Evolutionary conservation across 2,888 invertebrate genomes (phyloP).

Genomic region (Prionchulus punctatus): DNA sequence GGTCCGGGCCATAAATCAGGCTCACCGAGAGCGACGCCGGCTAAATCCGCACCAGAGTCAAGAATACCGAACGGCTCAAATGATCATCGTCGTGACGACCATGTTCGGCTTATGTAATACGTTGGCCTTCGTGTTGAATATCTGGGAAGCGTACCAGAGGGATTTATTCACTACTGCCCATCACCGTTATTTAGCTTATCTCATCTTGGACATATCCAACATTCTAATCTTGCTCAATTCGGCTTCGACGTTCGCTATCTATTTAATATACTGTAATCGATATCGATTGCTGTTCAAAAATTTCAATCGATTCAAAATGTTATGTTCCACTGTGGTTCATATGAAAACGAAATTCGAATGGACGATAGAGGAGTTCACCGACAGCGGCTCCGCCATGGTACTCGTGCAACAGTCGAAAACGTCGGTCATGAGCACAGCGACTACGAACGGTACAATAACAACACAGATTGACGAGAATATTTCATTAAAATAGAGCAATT

Average conservation of each 20-base stretch:
- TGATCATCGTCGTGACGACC: background rate
- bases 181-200: background rate
- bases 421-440: no score
- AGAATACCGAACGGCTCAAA: background rate
- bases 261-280: background rate
- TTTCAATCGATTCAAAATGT: no score
- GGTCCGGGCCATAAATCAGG: background rate
- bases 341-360: no score
- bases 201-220: background rate
- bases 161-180: background rate
- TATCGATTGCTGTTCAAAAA: no score
- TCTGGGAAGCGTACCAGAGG: background rate
- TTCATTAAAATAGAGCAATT: no score
- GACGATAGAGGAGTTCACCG: no score
- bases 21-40: background rate
- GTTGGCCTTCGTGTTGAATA: slow-evolving; percentile 1
- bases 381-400: no score
- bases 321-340: no score
- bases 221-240: background rate
- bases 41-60: no score
- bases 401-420: no score
- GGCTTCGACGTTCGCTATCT: background rate
- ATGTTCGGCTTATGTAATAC: background rate
- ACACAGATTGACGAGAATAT: no score
- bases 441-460: no score